Evolutionary conservation across 2,888 invertebrate species (phyloP).

Genomic region (Drosophila anceps): DNA sequence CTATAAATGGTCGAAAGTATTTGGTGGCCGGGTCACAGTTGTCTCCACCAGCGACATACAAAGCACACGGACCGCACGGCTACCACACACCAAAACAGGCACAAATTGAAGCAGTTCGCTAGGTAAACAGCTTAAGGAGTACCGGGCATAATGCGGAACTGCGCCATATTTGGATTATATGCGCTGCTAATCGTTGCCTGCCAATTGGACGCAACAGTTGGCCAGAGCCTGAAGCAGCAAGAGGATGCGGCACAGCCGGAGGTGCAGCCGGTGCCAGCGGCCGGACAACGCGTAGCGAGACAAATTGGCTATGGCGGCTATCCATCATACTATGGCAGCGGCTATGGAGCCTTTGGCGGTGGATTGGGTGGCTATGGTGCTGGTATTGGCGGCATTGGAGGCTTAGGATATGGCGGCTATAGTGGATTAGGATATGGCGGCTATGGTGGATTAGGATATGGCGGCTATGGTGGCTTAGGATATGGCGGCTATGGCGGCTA

Average conservation of each 20-base stretch:
- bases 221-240: constrained; percentile 44
- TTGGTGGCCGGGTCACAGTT: constrained; percentile 70
- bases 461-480: constrained; percentile 26
- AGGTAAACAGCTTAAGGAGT: constrained; percentile 58
- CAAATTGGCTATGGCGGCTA: constrained; percentile 53
- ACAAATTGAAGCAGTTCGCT: constrained; percentile 41
- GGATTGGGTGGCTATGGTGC: constrained; percentile 31
- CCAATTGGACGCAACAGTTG: constrained; percentile 68
- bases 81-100: constrained; percentile 25
- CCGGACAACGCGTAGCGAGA: constrained; percentile 47
- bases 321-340: constrained; percentile 18
- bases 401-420: constrained; percentile 14
- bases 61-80: constrained; percentile 1
- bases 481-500: constrained; percentile 32
- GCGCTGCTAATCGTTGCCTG: constrained; percentile 70
- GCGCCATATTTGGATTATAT: constrained; percentile 72
- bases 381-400: constrained; percentile 9
- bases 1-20: constrained; percentile 71
- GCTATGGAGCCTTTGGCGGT: constrained; percentile 39
- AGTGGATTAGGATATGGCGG: constrained; percentile 27
- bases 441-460: constrained; percentile 34
- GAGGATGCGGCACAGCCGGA: constrained; percentile 34
- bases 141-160: constrained; percentile 64
- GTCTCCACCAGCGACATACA: constrained; percentile 34
- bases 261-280: not conserved